Base-by-base conservation (phyloP, 2,888 invertebrate genomes). In the Callyntrura guangdongensis region DNA sequence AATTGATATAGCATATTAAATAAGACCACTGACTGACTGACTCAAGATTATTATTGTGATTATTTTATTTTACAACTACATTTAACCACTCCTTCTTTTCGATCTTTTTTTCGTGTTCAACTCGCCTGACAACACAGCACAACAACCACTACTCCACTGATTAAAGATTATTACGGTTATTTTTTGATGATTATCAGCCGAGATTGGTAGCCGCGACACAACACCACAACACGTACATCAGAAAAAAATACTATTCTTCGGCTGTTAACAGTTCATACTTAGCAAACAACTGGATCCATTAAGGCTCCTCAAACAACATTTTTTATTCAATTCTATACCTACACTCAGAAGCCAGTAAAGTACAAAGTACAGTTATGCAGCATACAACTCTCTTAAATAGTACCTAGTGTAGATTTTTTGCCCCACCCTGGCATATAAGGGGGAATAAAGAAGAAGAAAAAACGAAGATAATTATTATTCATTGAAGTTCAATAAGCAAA, bases 281-380 rank as follows among this genome's bases (percentile, higher is more conserved):
- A 47, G 74, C 86, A 64, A 92, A 86, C 86, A 64, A 92, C 92
- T 92, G 92, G 92, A 90, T 90, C 90, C 88, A 92, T 90, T 90
- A 92, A 83, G 69, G 82, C 49, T 82, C 64, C 56, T 88, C 88
- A 90, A 83, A 85, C 84, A 79, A 82, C 92, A 92, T 92, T 92
- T 69, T 92, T 92, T n/a, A n/a, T n/a, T n/a, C n/a, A n/a, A 90
- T 90, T 89, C 88, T 72, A 27, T 14, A 22, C 6, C 36, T 2
- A 36, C 36, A 36, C 36, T 36, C 36, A 36, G 6, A 36, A 36
- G 6, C 36, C 36, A 36, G 36, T 36, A 36, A 36, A 36, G 36
- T 36, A 36, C 36, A 36, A 6, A 4, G 6, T 36, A 6, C 6
- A 2, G 36, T 36, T 6, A 6, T 36, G 36, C n/a, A n/a, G 27